Percentiles rank a stretch among this genome's conserved stretches.
phyloP scores from a whole-genome alignment of 2,797 vertebrate species.

The Rhinogobio ventralis region DNA sequence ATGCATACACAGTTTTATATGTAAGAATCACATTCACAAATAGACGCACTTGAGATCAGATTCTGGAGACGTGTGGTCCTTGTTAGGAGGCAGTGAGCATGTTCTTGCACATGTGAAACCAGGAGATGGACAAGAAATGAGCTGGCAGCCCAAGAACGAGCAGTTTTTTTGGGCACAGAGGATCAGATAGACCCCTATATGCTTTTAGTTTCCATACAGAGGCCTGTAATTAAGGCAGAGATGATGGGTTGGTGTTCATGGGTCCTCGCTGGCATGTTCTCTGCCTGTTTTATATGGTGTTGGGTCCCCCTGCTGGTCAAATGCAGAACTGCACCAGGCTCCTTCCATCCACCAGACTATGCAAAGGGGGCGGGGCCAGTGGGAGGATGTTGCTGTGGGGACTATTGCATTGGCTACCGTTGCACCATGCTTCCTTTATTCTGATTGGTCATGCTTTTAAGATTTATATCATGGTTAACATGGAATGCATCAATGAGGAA shows the following conservation, averaged over 20 bases:
- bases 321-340: slow-evolving; percentile 58
- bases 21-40: slow-evolving; percentile 76
- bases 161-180: background rate
- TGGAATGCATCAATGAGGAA: slow-evolving; percentile 42
- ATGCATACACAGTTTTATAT: slow-evolving; percentile 46
- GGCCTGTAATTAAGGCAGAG: slow-evolving; percentile 44
- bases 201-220: slow-evolving; percentile 22
- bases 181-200: slow-evolving; percentile 1
- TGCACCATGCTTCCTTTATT: slow-evolving; percentile 69
- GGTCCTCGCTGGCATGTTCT: slow-evolving; percentile 57
- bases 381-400: slow-evolving; percentile 68
- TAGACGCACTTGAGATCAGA: slow-evolving; percentile 54
- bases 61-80: slow-evolving; percentile 36
- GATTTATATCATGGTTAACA: slow-evolving; percentile 69
- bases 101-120: slow-evolving; percentile 40
- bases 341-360: slow-evolving; percentile 42
- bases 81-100: slow-evolving; percentile 38
- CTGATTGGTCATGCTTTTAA: slow-evolving; percentile 59
- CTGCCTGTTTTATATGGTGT: slow-evolving; percentile 69
- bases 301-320: slow-evolving; percentile 70
- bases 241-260: slow-evolving; percentile 44
- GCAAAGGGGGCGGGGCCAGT: slow-evolving; percentile 61
- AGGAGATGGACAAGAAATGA: slow-evolving; percentile 45
- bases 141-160: background rate
- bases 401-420: slow-evolving; percentile 71